Base-by-base conservation (phyloP, 2,797 vertebrate genomes). In the Neosalanx taihuensis region DNA sequence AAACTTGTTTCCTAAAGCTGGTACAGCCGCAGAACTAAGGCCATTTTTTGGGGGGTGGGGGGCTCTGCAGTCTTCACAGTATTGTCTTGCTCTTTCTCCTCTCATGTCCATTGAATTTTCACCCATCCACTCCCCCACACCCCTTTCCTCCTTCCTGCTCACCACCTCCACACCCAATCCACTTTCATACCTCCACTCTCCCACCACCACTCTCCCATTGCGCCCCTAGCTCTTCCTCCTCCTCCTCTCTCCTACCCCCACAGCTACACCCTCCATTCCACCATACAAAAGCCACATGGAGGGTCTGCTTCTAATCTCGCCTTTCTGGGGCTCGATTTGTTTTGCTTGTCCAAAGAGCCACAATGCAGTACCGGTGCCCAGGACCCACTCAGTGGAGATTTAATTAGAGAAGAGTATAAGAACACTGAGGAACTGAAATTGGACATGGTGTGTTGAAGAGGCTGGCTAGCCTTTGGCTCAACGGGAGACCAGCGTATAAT, bases 241-340 rank as follows among this genome's bases (percentile, higher is more conserved):
- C 70, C n/a, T 4, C 37, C 41, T 33, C 37, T 59, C n/a, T 7
- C 57, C 33, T 20, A 35, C 6, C 23, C 18, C 23, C 5, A n/a
- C 77, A 68, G 64, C 37, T 30, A 56, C 70, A 61, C 23, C 59
- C 41, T 23, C 71, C 72, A 72, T 72, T 72, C 71, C 65, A 70
- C 74, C 74, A 82, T 76, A 84, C 77, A 86, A 88, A 89, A 87
- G 84, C 84, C 90, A 86, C 87, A 90, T 87, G 88, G 85, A 86
- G 77, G 76, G 85, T 86, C 90, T 93, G 90, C 88, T 91, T 93
- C 89, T 91, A 92, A 93, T 93, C 91, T 90, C 81, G 77, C 75
- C 86, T 90, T 88, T 88, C 86, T 84, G 83, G 81, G 86, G 78
- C 84, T 90, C 82, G 86, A 91, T 92, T 92, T 92, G 89, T 92